These are phyloP conservation scores for Bergia puertoricense DNA, from an alignment of 92 coral and sea anemone genomes.

Conservation along the genomic window DNA sequence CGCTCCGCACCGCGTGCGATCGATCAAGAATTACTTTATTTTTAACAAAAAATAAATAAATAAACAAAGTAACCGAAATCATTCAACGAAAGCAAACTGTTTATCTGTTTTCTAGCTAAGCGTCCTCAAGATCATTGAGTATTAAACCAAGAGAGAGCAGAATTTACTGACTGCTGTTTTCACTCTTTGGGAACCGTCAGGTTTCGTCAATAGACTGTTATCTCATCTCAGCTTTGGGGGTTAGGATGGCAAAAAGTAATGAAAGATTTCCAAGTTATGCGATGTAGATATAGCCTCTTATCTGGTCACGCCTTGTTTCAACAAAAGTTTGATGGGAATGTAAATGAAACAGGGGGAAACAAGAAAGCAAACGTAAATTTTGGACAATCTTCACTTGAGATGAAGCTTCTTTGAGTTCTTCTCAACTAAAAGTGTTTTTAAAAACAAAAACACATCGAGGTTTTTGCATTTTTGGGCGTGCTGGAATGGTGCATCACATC, in stretches of 20 bases:
- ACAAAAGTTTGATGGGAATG: background rate
- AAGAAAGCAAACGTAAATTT: background rate
- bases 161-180: background rate
- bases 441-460: background rate
- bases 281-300: background rate
- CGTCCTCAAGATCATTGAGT: background rate
- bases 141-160: background rate
- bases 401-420: background rate
- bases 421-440: background rate
- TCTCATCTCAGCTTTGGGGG: background rate
- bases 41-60: background rate
- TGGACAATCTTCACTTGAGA: background rate
- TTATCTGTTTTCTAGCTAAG: background rate
- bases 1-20: background rate
- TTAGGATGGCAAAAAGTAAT: background rate
- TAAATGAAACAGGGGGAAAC: background rate
- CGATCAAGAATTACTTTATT: background rate
- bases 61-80: background rate
- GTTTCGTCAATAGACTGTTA: background rate
- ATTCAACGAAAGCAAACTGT: background rate
- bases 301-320: slow-evolving; percentile 20
- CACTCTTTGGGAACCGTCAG: background rate
- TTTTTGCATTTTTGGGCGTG: background rate
- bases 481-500: background rate
- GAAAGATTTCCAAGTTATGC: slow-evolving; percentile 11